Conservation (phyloP, 2,888 invertebrate genomes). For the Kryphioiulus occultus region DNA sequence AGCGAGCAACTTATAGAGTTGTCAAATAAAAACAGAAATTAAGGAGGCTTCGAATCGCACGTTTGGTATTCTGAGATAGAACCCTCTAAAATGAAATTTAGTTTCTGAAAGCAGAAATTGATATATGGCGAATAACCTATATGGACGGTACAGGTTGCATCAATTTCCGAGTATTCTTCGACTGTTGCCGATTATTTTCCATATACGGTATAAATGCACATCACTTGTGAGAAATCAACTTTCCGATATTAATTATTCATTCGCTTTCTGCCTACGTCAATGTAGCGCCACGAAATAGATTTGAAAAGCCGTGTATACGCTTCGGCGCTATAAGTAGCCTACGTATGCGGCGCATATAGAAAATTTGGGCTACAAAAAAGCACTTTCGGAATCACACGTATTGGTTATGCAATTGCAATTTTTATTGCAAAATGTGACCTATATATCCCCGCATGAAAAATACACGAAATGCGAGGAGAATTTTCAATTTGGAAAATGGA, state of each 20-base stretch:
- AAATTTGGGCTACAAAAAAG: not conserved
- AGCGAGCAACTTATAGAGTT: not conserved
- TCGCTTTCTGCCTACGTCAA: conserved; percentile 35
- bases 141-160: not conserved
- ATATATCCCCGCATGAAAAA: conserved; percentile 27
- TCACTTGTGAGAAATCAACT: conserved; percentile 38
- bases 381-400: conserved; percentile 39
- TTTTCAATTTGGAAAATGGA: conserved; percentile 36
- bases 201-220: conserved; percentile 37
- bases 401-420: conserved; percentile 36
- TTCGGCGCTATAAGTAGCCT: not conserved
- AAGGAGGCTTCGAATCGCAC: not conserved
- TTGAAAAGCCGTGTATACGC: not conserved
- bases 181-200: conserved; percentile 28
- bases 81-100: not conserved
- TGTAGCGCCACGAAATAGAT: not conserved
- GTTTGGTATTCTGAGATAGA: conserved; percentile 34
- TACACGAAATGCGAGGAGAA: conserved; percentile 14
- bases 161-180: conserved; percentile 18
- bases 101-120: conserved; percentile 27
- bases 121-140: not conserved
- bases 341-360: not conserved
- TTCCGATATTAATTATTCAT: conserved; percentile 21
- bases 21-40: not conserved
- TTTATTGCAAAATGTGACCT: conserved; percentile 27